Evolutionary conservation across 1,140 invertebrate genomes (phyloP).

Genomic region (Chironomus striatipennis): DNA sequence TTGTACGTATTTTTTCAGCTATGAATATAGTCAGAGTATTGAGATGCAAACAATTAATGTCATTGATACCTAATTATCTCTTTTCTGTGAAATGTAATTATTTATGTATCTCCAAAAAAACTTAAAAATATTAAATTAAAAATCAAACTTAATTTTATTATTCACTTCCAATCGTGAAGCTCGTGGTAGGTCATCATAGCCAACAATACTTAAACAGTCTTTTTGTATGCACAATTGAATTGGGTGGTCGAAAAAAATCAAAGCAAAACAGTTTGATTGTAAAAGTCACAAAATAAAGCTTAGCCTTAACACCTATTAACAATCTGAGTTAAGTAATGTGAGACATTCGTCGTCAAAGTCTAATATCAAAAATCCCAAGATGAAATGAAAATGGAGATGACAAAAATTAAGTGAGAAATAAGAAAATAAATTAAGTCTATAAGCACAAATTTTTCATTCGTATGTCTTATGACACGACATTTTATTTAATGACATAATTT

Average conservation of each 20-base stretch:
- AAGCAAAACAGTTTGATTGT: neutral
- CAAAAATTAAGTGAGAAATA: constrained; percentile 17
- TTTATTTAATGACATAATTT: constrained; percentile 19
- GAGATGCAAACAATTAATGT: neutral
- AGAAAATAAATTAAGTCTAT: constrained; percentile 17
- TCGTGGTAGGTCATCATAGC: neutral
- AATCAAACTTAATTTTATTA: no score
- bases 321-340: constrained; percentile 16
- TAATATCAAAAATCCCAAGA: neutral
- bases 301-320: constrained; percentile 21
- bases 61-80: constrained; percentile 9
- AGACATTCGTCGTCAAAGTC: neutral
- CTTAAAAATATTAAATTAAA: no score
- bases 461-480: neutral
- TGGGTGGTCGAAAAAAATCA: neutral
- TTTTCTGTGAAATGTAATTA: neutral
- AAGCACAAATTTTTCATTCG: neutral
- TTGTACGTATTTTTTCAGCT: neutral
- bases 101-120: neutral
- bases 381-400: neutral
- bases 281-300: neutral
- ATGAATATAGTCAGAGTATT: neutral
- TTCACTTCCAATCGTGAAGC: no score
- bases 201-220: no score
- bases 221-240: neutral